These are phyloP conservation scores for Dipodomys merriami DNA, from an alignment of 2,113 vertebrate genomes.

Conservation along the genomic window DNA sequence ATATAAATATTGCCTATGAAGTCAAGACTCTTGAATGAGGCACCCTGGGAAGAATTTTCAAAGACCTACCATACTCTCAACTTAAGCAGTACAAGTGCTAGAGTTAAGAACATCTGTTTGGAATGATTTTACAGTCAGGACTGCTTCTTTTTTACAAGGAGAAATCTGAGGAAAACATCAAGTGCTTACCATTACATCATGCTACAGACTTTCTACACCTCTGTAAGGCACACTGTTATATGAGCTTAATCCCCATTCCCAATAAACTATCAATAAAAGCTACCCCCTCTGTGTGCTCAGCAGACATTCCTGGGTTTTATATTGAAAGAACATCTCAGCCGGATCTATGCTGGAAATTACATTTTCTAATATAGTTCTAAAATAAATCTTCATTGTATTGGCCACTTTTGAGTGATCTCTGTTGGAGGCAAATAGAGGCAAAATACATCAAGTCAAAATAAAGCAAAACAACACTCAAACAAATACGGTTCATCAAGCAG, in stretches of 20 bases:
- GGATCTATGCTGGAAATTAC: slow-evolving; percentile 17
- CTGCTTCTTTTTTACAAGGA: slow-evolving; percentile 81
- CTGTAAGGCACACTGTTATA: slow-evolving; percentile 66
- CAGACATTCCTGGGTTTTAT: slow-evolving; percentile 25
- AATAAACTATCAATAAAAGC: slow-evolving; percentile 74
- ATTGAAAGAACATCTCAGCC: slow-evolving; percentile 13
- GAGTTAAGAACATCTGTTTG: slow-evolving; percentile 82
- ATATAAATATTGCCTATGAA: slow-evolving; percentile 74
- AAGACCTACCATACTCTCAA: slow-evolving; percentile 71
- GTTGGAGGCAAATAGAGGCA: not conserved
- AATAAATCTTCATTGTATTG: slow-evolving; percentile 1
- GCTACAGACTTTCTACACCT: slow-evolving; percentile 79
- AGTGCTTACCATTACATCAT: slow-evolving; percentile 76
- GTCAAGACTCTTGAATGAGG: slow-evolving; percentile 70
- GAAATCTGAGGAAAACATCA: slow-evolving; percentile 78
- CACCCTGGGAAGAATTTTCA: slow-evolving; percentile 77
- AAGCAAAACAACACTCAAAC: slow-evolving; percentile 7
- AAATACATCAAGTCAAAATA: slow-evolving; percentile 29
- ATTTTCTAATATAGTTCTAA: slow-evolving; percentile 49
- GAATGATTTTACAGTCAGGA: slow-evolving; percentile 80
- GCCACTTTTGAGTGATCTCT: not conserved
- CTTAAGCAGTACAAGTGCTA: slow-evolving; percentile 46
- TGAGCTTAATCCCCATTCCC: slow-evolving; percentile 64
- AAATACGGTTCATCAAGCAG: not conserved
- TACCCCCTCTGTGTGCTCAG: slow-evolving; percentile 56